Base-by-base conservation (phyloP, 2,113 vertebrate genomes). In the Coptodon rendalli region DNA sequence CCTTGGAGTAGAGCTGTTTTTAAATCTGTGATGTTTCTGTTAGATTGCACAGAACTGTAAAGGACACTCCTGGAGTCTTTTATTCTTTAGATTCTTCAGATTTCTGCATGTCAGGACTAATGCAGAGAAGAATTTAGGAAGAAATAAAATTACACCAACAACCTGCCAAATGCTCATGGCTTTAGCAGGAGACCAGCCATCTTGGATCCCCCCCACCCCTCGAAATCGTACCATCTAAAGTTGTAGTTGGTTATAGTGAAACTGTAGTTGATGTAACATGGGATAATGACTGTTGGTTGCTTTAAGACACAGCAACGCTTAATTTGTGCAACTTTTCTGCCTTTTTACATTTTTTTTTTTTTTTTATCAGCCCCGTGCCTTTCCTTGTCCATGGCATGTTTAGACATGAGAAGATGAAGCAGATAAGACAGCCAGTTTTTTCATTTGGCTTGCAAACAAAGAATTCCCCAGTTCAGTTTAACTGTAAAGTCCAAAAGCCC, bases 261-360 rank as follows among this genome's bases (percentile, higher is more conserved):
- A 43, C 40, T 59, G 61, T 66, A 45, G 53, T 86, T 61, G 19
- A 2, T 16, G 3, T 53, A 17, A 85, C 52, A 19, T 83, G 57
- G 11, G 45, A 7, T 16, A n/a, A 27, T 59, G 31, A 50, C 22
- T 85, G 19, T 9, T 38, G 50, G 6, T 80, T 86, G 19, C 38
- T 80, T 19, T 16, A 19, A 66, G 14, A 52, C 13, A 31, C 14
- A 31, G 68, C 22, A 54, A 27, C 6, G 24, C 22, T 38, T 12
- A 34, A 40, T 61, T 34, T 81, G 68, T 66, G 86, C n/a, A 91
- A 89, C 89, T 90, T 90, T 57, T 45, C 34, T 36, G 7, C n/a
- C 50, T 22, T 83, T 80, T 7, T 86, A 34, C 59, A 34, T n/a
- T 43, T 27, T 14, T 31, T 52, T 12, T 80, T 6, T 84, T 76